Base-by-base conservation (phyloP, 2,888 invertebrate species). In the Empis stercorea region DNA sequence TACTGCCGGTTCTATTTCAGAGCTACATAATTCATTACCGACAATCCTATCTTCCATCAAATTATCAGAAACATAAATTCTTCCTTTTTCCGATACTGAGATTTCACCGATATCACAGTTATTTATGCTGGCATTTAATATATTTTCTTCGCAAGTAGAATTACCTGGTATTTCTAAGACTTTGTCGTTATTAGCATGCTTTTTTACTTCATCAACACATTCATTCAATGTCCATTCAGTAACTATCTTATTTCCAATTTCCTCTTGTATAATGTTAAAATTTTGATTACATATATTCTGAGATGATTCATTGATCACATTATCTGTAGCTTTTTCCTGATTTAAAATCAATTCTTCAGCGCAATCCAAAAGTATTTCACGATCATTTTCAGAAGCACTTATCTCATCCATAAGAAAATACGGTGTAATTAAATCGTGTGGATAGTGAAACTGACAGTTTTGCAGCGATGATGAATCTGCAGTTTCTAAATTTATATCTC, bases 11-110 rank as follows among this genome's bases (percentile, higher is more conserved):
- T 3, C 37, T 34, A 23, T n/a, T 14, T 14, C 7, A 51, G 51
- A 13, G 40, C 7, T 17, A 7, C 30, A 44, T 23, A 17, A 23
- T 36, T 15, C 30, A 2, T 39, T 39, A 15, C 13, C 36, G 15
- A 2, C 10, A 10, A 20, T 27, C 30, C 36, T 55, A 54, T 41
- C 50, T 46, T 61, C 54, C 57, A 66, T 57, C 45, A 68, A 51
- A 53, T 68, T 68, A 48, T 63, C 63, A n/a, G 66, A 62, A 27
- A 67, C 66, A 54, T 68, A 67, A 39, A 68, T 68, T 30, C 64
- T 58, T 1, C 59, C 66, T n/a, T 61, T 60, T 51, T 65, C 65
- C 23, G 23, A 27, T 27, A 9, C 9, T 27, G 23, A 27, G 23
- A 27, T 9, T 6, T 7, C 5, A 27, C 23, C 2, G 2, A 2